Conservation (phyloP, 2,797 vertebrate genomes). For the Lepilemur ruficaudatus region DNA sequence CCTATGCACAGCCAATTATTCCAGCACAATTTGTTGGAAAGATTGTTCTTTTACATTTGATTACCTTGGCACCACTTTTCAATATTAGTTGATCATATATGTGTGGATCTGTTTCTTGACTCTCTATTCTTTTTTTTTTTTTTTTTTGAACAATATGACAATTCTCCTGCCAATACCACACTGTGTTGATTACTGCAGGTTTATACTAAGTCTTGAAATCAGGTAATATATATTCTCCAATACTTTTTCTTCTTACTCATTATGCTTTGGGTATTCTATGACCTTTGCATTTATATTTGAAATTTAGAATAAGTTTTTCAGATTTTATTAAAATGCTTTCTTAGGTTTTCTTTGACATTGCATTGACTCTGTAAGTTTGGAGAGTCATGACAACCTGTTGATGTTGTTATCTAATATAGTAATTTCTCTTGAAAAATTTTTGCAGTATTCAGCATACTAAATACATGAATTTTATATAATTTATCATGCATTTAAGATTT, state of each 20-base stretch:
- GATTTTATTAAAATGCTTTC: not conserved
- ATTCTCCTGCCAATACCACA: not conserved
- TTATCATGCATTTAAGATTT: not conserved
- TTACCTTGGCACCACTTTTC: not conserved
- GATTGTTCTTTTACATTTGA: not conserved
- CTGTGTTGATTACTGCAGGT: not conserved
- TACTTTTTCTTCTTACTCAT: not conserved
- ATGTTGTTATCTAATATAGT: not conserved
- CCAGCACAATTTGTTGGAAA: not conserved
- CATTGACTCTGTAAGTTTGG: not conserved
- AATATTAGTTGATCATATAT: not conserved
- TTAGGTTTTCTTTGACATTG: not conserved
- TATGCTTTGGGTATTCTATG: not conserved
- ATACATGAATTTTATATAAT: not conserved
- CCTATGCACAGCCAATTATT: not conserved
- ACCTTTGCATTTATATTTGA: not conserved
- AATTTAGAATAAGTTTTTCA: not conserved
- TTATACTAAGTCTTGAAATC: not conserved
- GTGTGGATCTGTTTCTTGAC: not conserved
- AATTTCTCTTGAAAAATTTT: not conserved
- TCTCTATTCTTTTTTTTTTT: not conserved
- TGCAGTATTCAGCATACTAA: not conserved
- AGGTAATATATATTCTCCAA: not conserved
- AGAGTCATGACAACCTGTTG: not conserved
- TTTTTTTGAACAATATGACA: not conserved